Evolutionary conservation across 2,888 invertebrate species (phyloP).

Genomic region (Leptinotarsa juncta): DNA sequence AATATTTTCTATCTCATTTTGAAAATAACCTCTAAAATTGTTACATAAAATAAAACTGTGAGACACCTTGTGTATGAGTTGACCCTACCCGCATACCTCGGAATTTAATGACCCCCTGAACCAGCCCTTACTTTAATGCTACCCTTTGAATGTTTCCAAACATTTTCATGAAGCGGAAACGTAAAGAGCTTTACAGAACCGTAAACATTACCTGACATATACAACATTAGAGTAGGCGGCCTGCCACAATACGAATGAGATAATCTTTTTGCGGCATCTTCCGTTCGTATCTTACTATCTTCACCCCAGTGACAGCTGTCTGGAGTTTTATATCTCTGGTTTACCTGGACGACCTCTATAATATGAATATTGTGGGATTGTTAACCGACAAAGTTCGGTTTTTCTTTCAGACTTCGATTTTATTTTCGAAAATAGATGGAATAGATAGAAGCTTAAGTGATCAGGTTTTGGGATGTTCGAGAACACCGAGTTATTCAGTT

Average conservation of each 20-base stretch:
- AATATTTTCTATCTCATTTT: too few species aligned
- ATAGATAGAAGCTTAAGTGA: too few species aligned
- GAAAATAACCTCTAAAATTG: too few species aligned
- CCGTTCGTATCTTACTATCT: constrained; percentile 9
- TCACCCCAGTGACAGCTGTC: constrained; percentile 1
- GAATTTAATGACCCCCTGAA: neutral
- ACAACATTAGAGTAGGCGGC: constrained; percentile 2
- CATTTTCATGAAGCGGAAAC: neutral
- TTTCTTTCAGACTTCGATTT: neutral
- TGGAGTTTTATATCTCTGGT: neutral
- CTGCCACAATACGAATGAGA: neutral
- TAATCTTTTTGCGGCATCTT: constrained; percentile 11
- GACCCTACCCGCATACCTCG: neutral
- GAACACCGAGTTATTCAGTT: too few species aligned
- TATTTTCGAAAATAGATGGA: neutral
- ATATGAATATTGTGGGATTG: neutral
- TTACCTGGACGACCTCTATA: neutral
- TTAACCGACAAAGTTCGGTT: neutral
- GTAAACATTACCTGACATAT: neutral
- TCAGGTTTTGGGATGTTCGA: too few species aligned
- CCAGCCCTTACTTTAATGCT: neutral
- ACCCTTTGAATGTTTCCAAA: neutral
- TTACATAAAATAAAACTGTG: too few species aligned
- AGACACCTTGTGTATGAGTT: too few species aligned
- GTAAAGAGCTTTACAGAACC: neutral